Evolutionary conservation across 2,797 vertebrate genomes (phyloP), one percentile per base, ranked within the genome.

Genomic region (Botia almorhae): DNA sequence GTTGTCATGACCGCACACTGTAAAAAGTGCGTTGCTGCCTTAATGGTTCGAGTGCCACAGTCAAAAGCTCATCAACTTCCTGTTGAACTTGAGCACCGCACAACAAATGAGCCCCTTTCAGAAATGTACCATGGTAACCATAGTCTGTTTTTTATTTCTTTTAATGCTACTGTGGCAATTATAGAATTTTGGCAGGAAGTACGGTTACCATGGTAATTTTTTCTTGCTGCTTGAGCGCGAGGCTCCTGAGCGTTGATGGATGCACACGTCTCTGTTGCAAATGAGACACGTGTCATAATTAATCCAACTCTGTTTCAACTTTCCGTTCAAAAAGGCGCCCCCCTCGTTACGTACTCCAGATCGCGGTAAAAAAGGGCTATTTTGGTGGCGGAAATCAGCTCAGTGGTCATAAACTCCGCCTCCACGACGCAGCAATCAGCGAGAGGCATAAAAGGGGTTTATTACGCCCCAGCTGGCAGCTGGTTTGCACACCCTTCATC

Each of bases 391-490:
- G 21, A 81, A 80, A 85, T 82, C 76, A 76, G 61, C 76, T 73
- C 17, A 12, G 60, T 80, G 81, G 69, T 53, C 76, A 75, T 82
- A 81, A 86, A 82, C 58, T 77, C 77, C 75, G 71, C 69, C 70
- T 78, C 10, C 36, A 80, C 39, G 58, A 74, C 2, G 26, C 60
- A 33, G 82, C 81, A 85, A 87, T 87, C 87, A 83, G 81, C 51
- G 16, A 48, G 60, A 69, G 48, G 81, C 76, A 78, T 76, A 81
- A 81, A 81, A 76, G 36, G 56, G 33, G 65, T 78, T 81, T 60
- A 86, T 83, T 83, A 78, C 23, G 43, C 67, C 58, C 51, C 87
- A 87, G 82, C 85, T 88, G 84, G 78, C 81, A 84, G 79, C 82
- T 85, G 80, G 71, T 23, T 68, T 72, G 74, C 61, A 51, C 33